phyloP scores from a whole-genome alignment of 2,888 invertebrate species.

The Cenopis cana region DNA sequence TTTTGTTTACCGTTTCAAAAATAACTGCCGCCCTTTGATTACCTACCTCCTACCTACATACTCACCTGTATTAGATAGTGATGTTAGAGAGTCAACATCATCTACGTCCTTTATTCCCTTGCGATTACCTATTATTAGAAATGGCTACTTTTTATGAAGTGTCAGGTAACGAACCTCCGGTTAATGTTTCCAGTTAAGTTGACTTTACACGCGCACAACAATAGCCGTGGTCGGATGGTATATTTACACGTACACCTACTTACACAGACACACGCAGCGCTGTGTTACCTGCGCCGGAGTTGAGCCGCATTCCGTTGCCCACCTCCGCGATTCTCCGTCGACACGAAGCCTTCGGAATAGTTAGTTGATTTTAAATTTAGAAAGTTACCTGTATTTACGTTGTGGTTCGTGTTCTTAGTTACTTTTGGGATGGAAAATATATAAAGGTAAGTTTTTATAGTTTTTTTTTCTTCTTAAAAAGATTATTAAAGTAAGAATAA shows the following conservation, averaged over 20 bases:
- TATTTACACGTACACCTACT: conserved; percentile 66
- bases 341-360: conserved; percentile 69
- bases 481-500: neutral
- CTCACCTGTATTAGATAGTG: neutral
- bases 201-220: conserved; percentile 55
- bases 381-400: conserved; percentile 65
- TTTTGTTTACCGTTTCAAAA: neutral
- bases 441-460: conserved; percentile 50
- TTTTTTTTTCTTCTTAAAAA: neutral
- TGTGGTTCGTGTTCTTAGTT: conserved; percentile 42
- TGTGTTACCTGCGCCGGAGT: conserved; percentile 80
- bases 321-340: conserved; percentile 75
- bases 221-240: conserved; percentile 59
- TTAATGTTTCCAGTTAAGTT: conserved; percentile 32
- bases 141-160: neutral
- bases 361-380: conserved; percentile 68
- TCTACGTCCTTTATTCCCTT: neutral
- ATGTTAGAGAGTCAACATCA: neutral
- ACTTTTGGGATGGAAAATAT: conserved; percentile 47
- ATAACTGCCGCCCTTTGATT: neutral
- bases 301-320: conserved; percentile 80
- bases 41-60: neutral
- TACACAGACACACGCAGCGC: conserved; percentile 54
- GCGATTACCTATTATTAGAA: neutral
- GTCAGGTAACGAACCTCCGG: conserved; percentile 18